Evolutionary conservation across 2,888 invertebrate species (phyloP).

Genomic region (Pharmacophagus antenor): DNA sequence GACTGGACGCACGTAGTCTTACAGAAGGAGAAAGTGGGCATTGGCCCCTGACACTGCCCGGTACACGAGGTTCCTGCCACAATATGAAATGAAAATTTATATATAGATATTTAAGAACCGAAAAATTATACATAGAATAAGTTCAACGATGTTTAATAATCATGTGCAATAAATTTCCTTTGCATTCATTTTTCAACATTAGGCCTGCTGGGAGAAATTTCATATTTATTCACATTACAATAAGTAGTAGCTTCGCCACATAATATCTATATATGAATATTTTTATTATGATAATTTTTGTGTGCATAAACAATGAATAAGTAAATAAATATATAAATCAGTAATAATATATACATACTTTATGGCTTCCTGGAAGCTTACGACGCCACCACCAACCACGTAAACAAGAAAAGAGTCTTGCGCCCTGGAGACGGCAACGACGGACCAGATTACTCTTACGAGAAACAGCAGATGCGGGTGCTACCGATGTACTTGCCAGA

Average conservation of each 20-base stretch:
- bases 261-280: no score
- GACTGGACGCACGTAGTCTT: constrained; percentile 56
- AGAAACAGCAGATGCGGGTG: constrained; percentile 46
- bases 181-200: no score
- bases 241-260: no score
- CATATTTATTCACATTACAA: no score
- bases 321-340: no score
- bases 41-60: constrained; percentile 45
- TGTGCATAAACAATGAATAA: no score
- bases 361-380: constrained; percentile 55
- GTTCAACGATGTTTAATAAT: no score
- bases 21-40: constrained; percentile 62
- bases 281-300: no score
- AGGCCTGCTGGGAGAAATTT: no score
- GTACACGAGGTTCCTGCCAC: constrained; percentile 48
- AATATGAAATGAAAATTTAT: not conserved
- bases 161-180: no score
- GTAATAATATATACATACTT: constrained; percentile 41
- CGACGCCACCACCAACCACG: constrained; percentile 73
- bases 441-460: constrained; percentile 56
- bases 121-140: not conserved
- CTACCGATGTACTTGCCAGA: constrained; percentile 45
- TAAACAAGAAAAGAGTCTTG: constrained; percentile 59
- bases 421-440: constrained; percentile 62
- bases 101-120: not conserved